Evolutionary conservation across 2,113 vertebrate species (phyloP).

Genomic region (Oryzias woworae): DNA sequence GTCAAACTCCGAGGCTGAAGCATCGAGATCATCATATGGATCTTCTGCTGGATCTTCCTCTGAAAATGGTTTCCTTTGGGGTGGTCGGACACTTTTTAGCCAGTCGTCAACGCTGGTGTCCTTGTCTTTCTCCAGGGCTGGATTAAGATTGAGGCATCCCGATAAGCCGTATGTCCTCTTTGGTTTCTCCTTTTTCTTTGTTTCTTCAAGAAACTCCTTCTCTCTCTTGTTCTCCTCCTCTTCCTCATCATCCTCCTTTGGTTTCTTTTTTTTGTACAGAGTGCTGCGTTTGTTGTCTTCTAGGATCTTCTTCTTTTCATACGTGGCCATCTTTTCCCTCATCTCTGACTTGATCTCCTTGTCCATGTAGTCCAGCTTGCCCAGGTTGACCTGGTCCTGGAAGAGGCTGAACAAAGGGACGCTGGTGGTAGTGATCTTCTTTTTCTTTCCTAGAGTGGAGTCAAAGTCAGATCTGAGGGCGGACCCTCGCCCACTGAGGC

Average conservation of each 20-base stretch:
- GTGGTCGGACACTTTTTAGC: constrained; percentile 83
- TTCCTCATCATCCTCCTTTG: constrained; percentile 77
- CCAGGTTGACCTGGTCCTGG: constrained; percentile 87
- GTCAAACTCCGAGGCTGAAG: constrained; percentile 78
- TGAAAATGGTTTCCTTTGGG: constrained; percentile 63
- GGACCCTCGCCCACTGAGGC: constrained; percentile 37
- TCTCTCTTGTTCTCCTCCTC: constrained; percentile 58
- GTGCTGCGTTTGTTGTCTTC: constrained; percentile 91
- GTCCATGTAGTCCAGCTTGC: constrained; percentile 86
- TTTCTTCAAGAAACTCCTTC: constrained; percentile 67
- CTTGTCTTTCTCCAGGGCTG: constrained; percentile 58
- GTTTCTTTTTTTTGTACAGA: constrained; percentile 92
- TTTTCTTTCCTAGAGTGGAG: constrained; percentile 45
- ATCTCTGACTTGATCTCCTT: constrained; percentile 87
- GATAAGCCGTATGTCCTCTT: constrained; percentile 60
- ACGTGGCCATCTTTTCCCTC: constrained; percentile 86
- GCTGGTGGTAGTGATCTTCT: constrained; percentile 83
- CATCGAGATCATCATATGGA: constrained; percentile 66
- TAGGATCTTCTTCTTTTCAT: constrained; percentile 88
- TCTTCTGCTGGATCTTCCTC: constrained; percentile 49
- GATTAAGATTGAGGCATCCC: constrained; percentile 69
- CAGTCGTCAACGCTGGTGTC: constrained; percentile 81
- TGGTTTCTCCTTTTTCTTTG: constrained; percentile 56
- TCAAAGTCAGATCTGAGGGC: constrained; percentile 18
- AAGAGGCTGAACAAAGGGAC: constrained; percentile 92